Evolutionary conservation across 2,113 vertebrate species (phyloP).

Genomic region (Alouatta palliata): DNA sequence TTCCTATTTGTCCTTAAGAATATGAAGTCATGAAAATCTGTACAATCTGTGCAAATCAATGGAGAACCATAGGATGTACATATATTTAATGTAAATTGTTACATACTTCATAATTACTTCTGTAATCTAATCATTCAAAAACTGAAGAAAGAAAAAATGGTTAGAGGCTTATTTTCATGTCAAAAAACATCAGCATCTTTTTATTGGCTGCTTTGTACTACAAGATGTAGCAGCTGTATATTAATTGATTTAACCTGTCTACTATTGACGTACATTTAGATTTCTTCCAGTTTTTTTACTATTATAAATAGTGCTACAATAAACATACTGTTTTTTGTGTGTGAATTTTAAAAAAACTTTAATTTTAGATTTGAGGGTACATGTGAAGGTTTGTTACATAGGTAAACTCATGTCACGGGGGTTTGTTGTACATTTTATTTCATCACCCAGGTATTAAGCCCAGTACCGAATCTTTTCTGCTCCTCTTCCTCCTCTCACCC

Average conservation of each 20-base stretch:
- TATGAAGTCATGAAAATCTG: constrained; percentile 18
- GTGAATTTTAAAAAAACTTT: background rate
- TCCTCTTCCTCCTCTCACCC: no score
- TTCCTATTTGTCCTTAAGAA: constrained; percentile 40
- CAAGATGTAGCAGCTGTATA: background rate
- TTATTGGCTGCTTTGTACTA: background rate
- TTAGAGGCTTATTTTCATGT: background rate
- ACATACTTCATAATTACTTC: background rate
- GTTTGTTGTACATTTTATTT: no score
- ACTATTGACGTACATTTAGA: background rate
- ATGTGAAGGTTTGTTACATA: no score
- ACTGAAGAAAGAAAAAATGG: background rate
- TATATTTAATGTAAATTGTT: background rate
- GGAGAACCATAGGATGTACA: background rate
- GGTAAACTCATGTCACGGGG: no score
- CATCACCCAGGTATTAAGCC: no score
- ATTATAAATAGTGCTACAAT: background rate
- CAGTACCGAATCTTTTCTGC: no score
- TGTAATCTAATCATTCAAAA: background rate
- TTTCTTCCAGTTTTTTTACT: background rate
- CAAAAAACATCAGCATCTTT: background rate
- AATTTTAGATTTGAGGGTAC: no score
- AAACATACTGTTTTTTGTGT: background rate
- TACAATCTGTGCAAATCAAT: background rate
- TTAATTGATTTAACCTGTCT: background rate